These are phyloP conservation scores for Pelagia noctiluca DNA, from an alignment of 30 jellyfish, hydroid and myxozoan species.

Conservation along the genomic window DNA sequence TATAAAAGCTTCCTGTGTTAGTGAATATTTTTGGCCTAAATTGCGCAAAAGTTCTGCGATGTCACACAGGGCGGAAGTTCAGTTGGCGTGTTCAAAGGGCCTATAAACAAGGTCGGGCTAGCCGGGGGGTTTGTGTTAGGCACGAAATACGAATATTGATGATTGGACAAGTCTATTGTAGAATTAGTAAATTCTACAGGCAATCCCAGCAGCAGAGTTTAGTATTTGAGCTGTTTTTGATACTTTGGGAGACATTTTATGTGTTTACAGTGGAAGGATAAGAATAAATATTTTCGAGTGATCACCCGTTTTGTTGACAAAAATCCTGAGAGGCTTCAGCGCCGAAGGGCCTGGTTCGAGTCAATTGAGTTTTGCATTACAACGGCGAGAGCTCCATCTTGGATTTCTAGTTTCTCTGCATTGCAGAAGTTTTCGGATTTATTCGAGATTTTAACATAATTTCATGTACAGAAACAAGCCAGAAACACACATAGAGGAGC, in stretches of 20 bases:
- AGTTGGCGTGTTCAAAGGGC: constrained; percentile 79
- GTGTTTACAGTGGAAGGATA: too few species aligned
- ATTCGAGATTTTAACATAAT: background rate
- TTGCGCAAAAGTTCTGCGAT: background rate
- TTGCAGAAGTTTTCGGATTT: background rate
- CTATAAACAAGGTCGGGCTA: constrained; percentile 30
- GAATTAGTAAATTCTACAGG: too few species aligned
- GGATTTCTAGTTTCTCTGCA: constrained; percentile 76
- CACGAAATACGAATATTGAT: too few species aligned
- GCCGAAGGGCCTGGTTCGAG: constrained; percentile 98
- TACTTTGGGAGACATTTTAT: too few species aligned
- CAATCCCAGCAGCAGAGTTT: too few species aligned
- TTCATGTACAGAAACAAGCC: background rate
- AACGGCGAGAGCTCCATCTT: constrained; percentile 89
- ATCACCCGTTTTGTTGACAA: constrained; percentile 73
- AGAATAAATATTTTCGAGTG: too few species aligned
- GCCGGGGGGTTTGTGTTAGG: constrained; percentile 60
- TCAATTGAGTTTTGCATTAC: constrained; percentile 98
- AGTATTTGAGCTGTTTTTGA: too few species aligned
- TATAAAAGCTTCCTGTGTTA: constrained; percentile 14
- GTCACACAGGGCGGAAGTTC: constrained; percentile 68
- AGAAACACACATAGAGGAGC: background rate
- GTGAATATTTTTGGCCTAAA: background rate
- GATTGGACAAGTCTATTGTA: too few species aligned
- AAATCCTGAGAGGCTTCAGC: constrained; percentile 64